Percentiles rank a stretch among this genome's conserved stretches.
Evolutionary conservation across 2,797 vertebrate genomes (phyloP).

Genomic region (Pseudochaenichthys georgianus): DNA sequence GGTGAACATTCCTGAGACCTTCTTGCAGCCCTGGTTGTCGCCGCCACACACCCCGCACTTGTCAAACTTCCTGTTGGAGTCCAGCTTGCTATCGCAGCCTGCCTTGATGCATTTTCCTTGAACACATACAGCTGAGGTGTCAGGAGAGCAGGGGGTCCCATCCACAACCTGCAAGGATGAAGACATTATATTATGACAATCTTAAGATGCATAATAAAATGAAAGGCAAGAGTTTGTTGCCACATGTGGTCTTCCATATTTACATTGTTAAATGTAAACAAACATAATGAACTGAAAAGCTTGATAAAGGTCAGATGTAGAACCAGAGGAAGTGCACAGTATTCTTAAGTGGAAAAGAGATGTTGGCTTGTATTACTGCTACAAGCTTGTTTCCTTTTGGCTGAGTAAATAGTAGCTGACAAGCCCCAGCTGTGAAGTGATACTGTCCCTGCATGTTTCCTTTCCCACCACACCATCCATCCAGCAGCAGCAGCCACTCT

Average conservation of each 20-base stretch:
- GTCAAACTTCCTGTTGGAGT: slow-evolving; percentile 95
- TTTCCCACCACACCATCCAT: slow-evolving; percentile 29
- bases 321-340: slow-evolving; percentile 2
- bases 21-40: slow-evolving; percentile 95
- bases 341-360: slow-evolving; percentile 16
- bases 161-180: slow-evolving; percentile 91
- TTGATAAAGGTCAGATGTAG: slow-evolving; percentile 6
- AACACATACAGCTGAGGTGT: slow-evolving; percentile 94
- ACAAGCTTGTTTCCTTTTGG: slow-evolving; percentile 52
- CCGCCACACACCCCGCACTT: slow-evolving; percentile 96
- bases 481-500: slow-evolving; percentile 12
- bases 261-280: slow-evolving; percentile 6
- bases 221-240: background rate
- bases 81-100: slow-evolving; percentile 93
- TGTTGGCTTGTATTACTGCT: slow-evolving; percentile 22
- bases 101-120: slow-evolving; percentile 97
- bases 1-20: slow-evolving; percentile 95
- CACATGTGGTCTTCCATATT: background rate
- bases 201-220: background rate
- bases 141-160: slow-evolving; percentile 93
- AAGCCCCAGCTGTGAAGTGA: slow-evolving; percentile 64
- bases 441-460: slow-evolving; percentile 38
- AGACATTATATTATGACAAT: background rate
- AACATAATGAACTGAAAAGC: slow-evolving; percentile 5
- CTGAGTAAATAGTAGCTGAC: slow-evolving; percentile 67